phyloP scores from a whole-genome alignment of 2,888 invertebrate species.

The Drosophila pseudotalamancana region DNA sequence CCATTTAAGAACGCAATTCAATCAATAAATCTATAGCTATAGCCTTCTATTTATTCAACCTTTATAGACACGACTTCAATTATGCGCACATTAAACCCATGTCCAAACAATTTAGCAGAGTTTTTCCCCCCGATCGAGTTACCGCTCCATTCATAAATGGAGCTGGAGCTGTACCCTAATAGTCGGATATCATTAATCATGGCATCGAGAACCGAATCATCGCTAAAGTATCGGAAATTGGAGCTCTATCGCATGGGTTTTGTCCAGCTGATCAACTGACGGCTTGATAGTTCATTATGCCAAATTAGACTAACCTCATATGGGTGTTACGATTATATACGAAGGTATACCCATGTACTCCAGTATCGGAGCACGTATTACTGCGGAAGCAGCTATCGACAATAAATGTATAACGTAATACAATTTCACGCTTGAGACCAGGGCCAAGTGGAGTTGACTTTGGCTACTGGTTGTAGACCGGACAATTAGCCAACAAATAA shows the following conservation, averaged over 20 bases:
- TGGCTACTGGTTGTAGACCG: slow-evolving; percentile 48
- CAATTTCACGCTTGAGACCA: slow-evolving; percentile 60
- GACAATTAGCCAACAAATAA: slow-evolving; percentile 52
- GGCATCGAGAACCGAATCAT: slow-evolving; percentile 9
- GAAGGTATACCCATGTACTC: slow-evolving; percentile 7
- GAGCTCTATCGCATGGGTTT: slow-evolving; percentile 10
- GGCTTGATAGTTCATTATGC: slow-evolving; percentile 55
- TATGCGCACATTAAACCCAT: slow-evolving; percentile 1
- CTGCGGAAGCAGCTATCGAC: slow-evolving; percentile 57
- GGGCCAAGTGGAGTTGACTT: slow-evolving; percentile 49
- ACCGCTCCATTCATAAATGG: not conserved
- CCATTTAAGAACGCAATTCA: not conserved
- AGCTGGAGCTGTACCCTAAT: not conserved
- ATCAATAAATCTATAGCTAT: not conserved
- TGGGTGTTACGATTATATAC: slow-evolving; percentile 51
- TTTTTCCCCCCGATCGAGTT: slow-evolving; percentile 2
- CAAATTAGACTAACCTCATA: slow-evolving; percentile 55
- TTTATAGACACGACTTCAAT: not conserved
- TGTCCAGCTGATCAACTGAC: slow-evolving; percentile 15
- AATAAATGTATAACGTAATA: slow-evolving; percentile 46
- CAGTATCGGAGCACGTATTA: slow-evolving; percentile 50
- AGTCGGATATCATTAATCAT: slow-evolving; percentile 32
- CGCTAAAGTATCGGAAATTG: slow-evolving; percentile 11
- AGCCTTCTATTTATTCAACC: slow-evolving; percentile 9
- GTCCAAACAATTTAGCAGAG: slow-evolving; percentile 3